Percentiles rank a stretch among this genome's conserved stretches.
Evolutionary conservation across 2,888 invertebrate species (phyloP).

Genomic region (Craniophora ligustri): DNA sequence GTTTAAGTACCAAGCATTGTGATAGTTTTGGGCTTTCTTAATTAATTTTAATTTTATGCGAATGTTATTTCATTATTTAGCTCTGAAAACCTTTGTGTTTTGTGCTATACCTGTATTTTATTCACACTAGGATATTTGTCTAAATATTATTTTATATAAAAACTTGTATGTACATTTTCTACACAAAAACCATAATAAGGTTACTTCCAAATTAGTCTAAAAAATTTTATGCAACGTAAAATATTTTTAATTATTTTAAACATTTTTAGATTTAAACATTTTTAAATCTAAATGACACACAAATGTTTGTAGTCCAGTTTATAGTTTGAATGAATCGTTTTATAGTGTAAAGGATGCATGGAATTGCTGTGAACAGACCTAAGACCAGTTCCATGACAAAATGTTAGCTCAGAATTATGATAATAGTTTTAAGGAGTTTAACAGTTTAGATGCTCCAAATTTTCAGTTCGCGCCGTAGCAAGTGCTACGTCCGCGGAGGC

Average conservation of each 20-base stretch:
- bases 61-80: no score
- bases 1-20: constrained; percentile 3
- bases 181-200: no score
- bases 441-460: constrained; percentile 78
- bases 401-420: constrained; percentile 83
- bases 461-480: constrained; percentile 73
- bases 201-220: no score
- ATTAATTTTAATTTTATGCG: constrained; percentile 2
- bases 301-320: constrained; percentile 15
- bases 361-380: constrained; percentile 68
- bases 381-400: constrained; percentile 76
- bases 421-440: constrained; percentile 81
- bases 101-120: no score
- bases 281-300: background rate
- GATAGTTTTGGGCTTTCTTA: constrained; percentile 10
- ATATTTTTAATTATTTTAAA: no score
- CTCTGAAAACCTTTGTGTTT: no score
- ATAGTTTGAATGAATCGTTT: constrained; percentile 63
- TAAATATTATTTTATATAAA: no score
- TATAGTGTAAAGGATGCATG: constrained; percentile 67
- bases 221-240: no score
- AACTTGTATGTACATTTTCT: no score
- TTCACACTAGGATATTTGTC: no score
- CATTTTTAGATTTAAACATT: no score
- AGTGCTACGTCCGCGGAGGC: constrained; percentile 63